Evolutionary conservation across 1,140 invertebrate species (phyloP).

Genomic region (Penaeus indicus): DNA sequence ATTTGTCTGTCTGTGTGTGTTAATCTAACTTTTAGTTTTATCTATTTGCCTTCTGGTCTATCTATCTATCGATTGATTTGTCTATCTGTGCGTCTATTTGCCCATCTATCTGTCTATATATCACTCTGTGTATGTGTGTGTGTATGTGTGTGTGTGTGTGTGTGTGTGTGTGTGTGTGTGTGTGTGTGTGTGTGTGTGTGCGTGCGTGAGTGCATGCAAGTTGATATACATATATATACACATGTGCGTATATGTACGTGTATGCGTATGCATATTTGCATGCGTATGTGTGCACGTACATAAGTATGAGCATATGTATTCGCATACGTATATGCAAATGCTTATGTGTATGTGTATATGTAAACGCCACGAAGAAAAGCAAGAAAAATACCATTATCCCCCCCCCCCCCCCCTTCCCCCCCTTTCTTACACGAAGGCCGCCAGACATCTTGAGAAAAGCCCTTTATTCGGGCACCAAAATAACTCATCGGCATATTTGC

Average conservation of each 20-base stretch:
- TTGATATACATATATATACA: not conserved
- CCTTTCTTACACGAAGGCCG: too few species aligned
- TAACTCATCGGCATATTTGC: too few species aligned
- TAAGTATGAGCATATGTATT: not conserved
- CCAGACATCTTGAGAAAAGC: too few species aligned
- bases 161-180: not conserved
- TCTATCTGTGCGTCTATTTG: not conserved
- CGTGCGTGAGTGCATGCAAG: not conserved
- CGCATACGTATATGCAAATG: conserved; percentile 9
- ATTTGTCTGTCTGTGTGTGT: too few species aligned
- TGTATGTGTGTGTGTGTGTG: too few species aligned
- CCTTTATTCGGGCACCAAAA: too few species aligned
- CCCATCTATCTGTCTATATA: too few species aligned
- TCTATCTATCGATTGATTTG: not conserved
- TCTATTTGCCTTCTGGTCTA: not conserved
- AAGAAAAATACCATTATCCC: too few species aligned
- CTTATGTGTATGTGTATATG: not conserved
- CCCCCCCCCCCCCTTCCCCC: too few species aligned
- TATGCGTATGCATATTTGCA: too few species aligned
- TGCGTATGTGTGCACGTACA: too few species aligned
- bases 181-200: not conserved
- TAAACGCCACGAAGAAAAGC: not conserved
- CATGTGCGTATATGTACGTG: not conserved
- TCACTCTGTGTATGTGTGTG: too few species aligned
- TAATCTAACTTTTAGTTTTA: not conserved